Conservation (phyloP, 2,113 vertebrate species). For the Gavia stellata region DNA sequence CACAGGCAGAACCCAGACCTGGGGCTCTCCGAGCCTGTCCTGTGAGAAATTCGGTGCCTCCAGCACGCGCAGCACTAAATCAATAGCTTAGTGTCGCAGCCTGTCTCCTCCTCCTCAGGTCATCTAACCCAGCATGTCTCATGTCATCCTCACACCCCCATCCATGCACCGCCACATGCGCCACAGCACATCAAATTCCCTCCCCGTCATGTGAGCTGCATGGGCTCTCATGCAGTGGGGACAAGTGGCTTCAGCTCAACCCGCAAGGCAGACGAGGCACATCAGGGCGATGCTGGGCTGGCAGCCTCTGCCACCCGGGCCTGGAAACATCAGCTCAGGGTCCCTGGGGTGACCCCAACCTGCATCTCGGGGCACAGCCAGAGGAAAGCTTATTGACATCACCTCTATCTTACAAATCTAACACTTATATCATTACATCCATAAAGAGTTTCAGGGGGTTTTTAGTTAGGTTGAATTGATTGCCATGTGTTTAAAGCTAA, state of each 20-base stretch:
- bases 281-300: not conserved
- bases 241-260: not conserved
- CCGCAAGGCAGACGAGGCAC: not conserved
- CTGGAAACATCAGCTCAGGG: not conserved
- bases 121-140: fast-evolving
- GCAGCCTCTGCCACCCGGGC: not conserved
- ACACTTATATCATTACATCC: fast-evolving
- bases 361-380: not conserved
- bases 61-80: fast-evolving
- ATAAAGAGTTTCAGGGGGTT: not conserved
- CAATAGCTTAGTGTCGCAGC: fast-evolving
- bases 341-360: fast-evolving
- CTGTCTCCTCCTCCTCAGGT: not conserved
- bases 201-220: fast-evolving
- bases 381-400: not conserved
- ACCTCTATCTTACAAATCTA: fast-evolving
- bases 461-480: not conserved
- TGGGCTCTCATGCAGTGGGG: fast-evolving
- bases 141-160: not conserved
- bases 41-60: not conserved
- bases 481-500: not conserved
- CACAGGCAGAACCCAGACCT: not conserved
- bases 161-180: fast-evolving
- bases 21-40: not conserved
- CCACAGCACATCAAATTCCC: not conserved